phyloP scores from a whole-genome alignment of 2,888 invertebrate genomes.

The Bhutanitis thaidina region DNA sequence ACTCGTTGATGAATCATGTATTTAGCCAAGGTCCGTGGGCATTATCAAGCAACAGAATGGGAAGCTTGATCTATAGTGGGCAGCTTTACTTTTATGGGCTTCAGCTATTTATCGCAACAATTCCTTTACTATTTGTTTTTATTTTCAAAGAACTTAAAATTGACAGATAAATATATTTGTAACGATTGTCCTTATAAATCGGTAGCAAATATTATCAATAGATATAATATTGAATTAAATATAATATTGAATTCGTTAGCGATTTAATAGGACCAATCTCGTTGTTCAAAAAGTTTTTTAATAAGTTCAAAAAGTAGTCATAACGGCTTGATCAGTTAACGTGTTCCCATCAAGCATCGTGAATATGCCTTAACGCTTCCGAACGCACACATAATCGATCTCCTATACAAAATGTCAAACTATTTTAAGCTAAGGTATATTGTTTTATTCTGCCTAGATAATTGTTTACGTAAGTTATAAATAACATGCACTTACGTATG shows the following conservation, averaged over 20 bases:
- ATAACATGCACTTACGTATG: background rate
- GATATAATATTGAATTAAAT: no score
- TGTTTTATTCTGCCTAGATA: conserved; percentile 31
- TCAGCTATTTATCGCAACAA: conserved; percentile 12
- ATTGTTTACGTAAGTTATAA: conserved; percentile 22
- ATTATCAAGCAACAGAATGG: conserved; percentile 36
- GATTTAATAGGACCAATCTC: no score
- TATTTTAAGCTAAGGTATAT: conserved; percentile 35
- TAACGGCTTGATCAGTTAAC: no score
- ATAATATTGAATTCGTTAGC: no score
- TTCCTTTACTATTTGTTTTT: background rate
- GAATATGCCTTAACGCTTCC: conserved; percentile 32
- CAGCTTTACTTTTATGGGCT: conserved; percentile 19
- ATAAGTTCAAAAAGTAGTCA: no score
- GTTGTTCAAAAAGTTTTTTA: no score
- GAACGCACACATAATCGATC: conserved; percentile 58
- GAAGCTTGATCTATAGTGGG: conserved; percentile 29
- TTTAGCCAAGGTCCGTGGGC: conserved; percentile 41
- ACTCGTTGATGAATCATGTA: conserved; percentile 66
- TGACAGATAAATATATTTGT: no score
- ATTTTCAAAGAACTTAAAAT: no score
- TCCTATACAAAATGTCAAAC: conserved; percentile 41
- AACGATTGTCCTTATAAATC: no score
- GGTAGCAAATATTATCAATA: no score
- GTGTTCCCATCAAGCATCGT: conserved; percentile 1